Percentiles rank a stretch among this genome's conserved stretches.
Conservation (phyloP, 2,113 vertebrate species). For the Tautogolabrus adspersus region DNA sequence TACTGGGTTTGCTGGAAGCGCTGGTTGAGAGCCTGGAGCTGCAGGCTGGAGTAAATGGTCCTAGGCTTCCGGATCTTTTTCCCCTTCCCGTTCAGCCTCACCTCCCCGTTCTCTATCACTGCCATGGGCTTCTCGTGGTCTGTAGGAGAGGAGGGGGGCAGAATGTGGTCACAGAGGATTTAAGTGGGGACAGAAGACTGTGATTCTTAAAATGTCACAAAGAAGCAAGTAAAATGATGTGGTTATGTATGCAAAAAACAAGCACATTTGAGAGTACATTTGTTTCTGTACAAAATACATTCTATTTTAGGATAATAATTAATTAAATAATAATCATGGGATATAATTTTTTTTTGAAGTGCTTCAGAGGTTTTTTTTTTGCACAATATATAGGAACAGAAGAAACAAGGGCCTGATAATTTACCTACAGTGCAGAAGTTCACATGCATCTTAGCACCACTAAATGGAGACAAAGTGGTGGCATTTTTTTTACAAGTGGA, state of each 20-base stretch:
- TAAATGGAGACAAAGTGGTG: background rate
- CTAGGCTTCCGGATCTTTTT: slow-evolving; percentile 93
- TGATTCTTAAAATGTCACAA: too few species aligned
- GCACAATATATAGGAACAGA: background rate
- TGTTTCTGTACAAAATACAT: too few species aligned
- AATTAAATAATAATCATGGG: too few species aligned
- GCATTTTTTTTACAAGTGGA: background rate
- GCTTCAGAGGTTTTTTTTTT: too few species aligned
- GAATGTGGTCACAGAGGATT: background rate
- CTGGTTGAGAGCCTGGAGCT: slow-evolving; percentile 93
- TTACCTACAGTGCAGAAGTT: background rate
- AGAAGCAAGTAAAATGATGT: background rate
- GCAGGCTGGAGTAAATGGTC: slow-evolving; percentile 94
- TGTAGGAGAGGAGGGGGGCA: slow-evolving; percentile 38
- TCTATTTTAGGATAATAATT: too few species aligned
- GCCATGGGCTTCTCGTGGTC: slow-evolving; percentile 84
- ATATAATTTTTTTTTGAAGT: too few species aligned
- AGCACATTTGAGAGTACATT: too few species aligned
- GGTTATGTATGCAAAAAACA: too few species aligned
- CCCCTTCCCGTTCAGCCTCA: slow-evolving; percentile 84
- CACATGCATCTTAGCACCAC: background rate
- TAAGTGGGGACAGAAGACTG: background rate
- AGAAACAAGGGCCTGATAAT: background rate
- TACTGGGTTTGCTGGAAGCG: slow-evolving; percentile 95
- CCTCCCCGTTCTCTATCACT: slow-evolving; percentile 83